Evolutionary conservation across 1,140 invertebrate species (phyloP).

Genomic region (Rhyzopertha dominica): DNA sequence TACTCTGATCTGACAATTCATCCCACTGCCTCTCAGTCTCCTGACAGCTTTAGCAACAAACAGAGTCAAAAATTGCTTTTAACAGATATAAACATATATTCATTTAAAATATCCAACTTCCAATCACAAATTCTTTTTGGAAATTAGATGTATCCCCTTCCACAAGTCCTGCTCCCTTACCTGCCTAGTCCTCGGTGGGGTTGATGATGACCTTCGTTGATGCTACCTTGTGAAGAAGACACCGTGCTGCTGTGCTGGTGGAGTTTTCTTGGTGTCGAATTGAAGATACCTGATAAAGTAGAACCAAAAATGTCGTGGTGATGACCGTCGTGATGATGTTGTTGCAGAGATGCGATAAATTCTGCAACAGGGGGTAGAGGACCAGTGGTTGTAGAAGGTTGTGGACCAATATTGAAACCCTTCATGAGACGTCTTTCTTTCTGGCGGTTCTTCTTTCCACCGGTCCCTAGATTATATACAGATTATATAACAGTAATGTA

Average conservation of each 20-base stretch:
- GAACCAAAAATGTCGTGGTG: slow-evolving; percentile 49
- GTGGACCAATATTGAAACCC: slow-evolving; percentile 82
- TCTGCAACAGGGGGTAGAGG: slow-evolving; percentile 69
- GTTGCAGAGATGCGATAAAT: slow-evolving; percentile 64
- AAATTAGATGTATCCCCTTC: too few species aligned
- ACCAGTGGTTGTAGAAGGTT: slow-evolving; percentile 54
- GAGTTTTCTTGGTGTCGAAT: slow-evolving; percentile 39
- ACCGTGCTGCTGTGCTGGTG: slow-evolving; percentile 41
- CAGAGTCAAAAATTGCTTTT: too few species aligned
- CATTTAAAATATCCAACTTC: too few species aligned
- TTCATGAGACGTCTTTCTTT: slow-evolving; percentile 90
- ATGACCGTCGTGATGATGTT: slow-evolving; percentile 49
- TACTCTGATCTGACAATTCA: too few species aligned
- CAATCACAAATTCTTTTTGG: too few species aligned
- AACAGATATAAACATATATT: too few species aligned
- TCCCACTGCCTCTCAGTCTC: too few species aligned
- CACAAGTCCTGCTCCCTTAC: slow-evolving; percentile 23
- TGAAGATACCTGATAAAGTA: slow-evolving; percentile 47
- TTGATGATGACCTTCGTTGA: slow-evolving; percentile 38
- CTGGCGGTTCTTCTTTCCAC: slow-evolving; percentile 89
- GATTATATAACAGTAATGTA: background rate
- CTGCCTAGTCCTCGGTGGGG: slow-evolving; percentile 32
- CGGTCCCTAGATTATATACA: slow-evolving; percentile 65
- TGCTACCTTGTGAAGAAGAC: slow-evolving; percentile 44
- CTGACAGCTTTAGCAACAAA: too few species aligned